Evolutionary conservation across 2,888 invertebrate genomes (phyloP).

Genomic region (Subacronicta megacephala): DNA sequence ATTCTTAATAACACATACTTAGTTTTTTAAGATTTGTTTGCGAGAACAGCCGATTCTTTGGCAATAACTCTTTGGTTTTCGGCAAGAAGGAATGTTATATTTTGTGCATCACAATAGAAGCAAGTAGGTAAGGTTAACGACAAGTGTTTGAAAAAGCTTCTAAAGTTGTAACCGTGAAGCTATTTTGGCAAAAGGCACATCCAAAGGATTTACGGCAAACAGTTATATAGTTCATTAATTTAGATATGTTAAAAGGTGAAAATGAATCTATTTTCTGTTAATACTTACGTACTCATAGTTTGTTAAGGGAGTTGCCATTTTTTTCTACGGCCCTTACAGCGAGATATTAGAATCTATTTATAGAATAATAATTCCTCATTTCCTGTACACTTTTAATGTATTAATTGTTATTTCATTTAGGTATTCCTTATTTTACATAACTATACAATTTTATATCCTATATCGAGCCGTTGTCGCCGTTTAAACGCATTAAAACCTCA

Average conservation of each 20-base stretch:
- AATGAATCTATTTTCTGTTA: conserved; percentile 12
- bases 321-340: conserved; percentile 49
- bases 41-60: conserved; percentile 31
- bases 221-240: conserved; percentile 12
- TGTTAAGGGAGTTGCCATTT: conserved; percentile 20
- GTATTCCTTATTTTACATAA: conserved; percentile 56
- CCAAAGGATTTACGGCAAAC: conserved; percentile 27
- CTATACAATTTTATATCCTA: conserved; percentile 68
- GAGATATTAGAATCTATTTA: conserved; percentile 51
- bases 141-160: conserved; percentile 15
- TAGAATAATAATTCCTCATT: conserved; percentile 60
- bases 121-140: conserved; percentile 5
- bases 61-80: conserved; percentile 51
- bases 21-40: conserved; percentile 11
- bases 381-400: conserved; percentile 58
- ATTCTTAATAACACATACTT: conserved; percentile 21
- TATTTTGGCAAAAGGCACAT: conserved; percentile 55
- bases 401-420: conserved; percentile 51
- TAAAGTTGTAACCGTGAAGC: conserved; percentile 4
- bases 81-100: conserved; percentile 49
- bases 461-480: conserved; percentile 72
- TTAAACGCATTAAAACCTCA: conserved; percentile 24
- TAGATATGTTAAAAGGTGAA: conserved; percentile 35
- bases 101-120: conserved; percentile 42
- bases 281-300: conserved; percentile 13